These are phyloP conservation scores for Synanthedon andrenaeformis DNA, from an alignment of 2,888 invertebrate species.

Conservation along the genomic window DNA sequence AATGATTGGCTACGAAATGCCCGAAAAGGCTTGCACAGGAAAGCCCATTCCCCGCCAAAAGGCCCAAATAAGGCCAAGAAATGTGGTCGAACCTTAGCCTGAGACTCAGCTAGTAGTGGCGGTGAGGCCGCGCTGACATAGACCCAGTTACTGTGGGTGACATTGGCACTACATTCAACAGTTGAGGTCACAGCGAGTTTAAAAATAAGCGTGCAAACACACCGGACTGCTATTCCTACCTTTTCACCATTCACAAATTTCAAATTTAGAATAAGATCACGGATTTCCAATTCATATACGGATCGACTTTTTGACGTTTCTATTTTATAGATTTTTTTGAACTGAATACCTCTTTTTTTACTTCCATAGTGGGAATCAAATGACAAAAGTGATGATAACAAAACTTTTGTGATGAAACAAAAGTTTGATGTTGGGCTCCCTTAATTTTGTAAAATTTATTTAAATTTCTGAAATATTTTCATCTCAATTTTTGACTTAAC, in stretches of 20 bases:
- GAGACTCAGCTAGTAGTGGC: constrained; percentile 24
- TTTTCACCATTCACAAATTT: constrained; percentile 28
- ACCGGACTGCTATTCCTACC: constrained; percentile 25
- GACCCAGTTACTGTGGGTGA: constrained; percentile 56
- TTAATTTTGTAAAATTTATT: no score
- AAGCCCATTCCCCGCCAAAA: constrained; percentile 23
- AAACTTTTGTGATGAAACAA: no score
- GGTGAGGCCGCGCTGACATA: constrained; percentile 61
- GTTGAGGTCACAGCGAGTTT: constrained; percentile 57
- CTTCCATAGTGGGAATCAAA: no score
- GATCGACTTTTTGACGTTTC: no score
- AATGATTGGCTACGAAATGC: neutral
- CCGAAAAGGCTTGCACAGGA: constrained; percentile 5
- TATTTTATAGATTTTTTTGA: no score
- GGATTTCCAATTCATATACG: no score
- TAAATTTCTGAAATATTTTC: no score
- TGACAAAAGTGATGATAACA: no score
- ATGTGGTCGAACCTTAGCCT: constrained; percentile 24
- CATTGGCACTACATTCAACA: constrained; percentile 70
- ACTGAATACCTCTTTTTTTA: no score
- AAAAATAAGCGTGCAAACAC: constrained; percentile 48
- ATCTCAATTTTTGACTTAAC: no score
- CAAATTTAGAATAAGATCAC: constrained; percentile 11
- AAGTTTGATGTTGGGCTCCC: no score
- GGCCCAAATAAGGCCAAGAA: constrained; percentile 34